These are phyloP conservation scores for Dicaeum eximium DNA, from an alignment of 2,113 vertebrate genomes.

Conservation along the genomic window DNA sequence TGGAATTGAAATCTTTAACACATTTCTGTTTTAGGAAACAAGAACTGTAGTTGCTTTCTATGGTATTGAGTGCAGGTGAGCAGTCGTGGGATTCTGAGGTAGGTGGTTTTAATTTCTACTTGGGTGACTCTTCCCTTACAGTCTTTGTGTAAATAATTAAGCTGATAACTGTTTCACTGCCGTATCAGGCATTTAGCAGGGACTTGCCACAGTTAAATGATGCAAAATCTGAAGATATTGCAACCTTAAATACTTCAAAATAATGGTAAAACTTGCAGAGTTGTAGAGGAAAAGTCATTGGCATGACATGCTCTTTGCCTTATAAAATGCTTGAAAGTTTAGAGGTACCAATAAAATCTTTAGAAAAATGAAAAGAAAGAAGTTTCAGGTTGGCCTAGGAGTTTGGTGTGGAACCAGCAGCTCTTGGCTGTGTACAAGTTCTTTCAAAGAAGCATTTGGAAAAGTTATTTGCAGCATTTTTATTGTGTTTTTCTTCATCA, in stretches of 20 bases:
- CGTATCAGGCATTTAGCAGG: not conserved
- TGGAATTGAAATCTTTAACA: not conserved
- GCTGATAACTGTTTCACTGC: not conserved
- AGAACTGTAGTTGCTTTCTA: not conserved
- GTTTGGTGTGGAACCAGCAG: not conserved
- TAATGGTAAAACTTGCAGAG: not conserved
- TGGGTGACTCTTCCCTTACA: not conserved
- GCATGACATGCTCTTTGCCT: not conserved
- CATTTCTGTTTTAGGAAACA: not conserved
- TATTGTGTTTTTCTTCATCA: conserved; percentile 16
- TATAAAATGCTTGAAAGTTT: not conserved
- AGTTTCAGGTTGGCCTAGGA: conserved; percentile 10
- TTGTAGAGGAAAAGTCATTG: not conserved
- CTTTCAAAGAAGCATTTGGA: conserved; percentile 50
- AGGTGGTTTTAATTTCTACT: not conserved
- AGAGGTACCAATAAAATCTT: conserved; percentile 5
- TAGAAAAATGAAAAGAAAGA: not conserved
- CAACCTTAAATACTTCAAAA: not conserved
- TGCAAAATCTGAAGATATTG: not conserved
- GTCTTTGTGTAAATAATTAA: not conserved
- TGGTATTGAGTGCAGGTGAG: not conserved
- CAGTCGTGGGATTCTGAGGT: accelerated
- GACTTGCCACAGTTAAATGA: not conserved
- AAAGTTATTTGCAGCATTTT: conserved; percentile 24
- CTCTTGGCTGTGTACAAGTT: conserved; percentile 41